A percentile compares a stretch with the other conserved stretches of the same genome.
Conservation (phyloP, 2,888 invertebrate genomes). For the Ceramica pisi region DNA sequence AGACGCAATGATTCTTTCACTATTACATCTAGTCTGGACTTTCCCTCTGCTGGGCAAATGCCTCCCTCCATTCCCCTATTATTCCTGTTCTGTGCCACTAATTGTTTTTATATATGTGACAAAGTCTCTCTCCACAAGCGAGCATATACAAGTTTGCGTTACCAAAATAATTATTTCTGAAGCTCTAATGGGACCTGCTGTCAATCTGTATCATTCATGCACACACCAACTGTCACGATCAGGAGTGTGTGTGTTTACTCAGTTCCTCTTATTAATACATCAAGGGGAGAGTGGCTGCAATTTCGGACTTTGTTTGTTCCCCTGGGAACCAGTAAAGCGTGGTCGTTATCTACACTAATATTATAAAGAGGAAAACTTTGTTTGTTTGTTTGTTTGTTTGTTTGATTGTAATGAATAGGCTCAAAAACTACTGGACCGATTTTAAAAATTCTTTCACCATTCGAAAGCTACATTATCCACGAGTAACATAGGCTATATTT, state of each 20-base stretch:
- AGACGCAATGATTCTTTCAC: neutral
- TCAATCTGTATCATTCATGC: slow-evolving; percentile 15
- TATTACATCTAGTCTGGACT: no score
- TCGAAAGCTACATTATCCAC: no score
- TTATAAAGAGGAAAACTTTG: no score
- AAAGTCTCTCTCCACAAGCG: neutral
- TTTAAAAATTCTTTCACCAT: no score
- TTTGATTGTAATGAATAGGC: no score
- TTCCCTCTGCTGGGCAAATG: no score
- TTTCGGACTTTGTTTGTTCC: slow-evolving; percentile 39
- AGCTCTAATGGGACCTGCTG: neutral
- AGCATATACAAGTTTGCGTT: neutral
- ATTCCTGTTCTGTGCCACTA: neutral
- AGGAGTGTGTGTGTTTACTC: slow-evolving; percentile 37
- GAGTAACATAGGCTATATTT: no score
- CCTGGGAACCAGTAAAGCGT: slow-evolving; percentile 36
- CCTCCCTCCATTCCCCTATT: no score
- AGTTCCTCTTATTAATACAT: slow-evolving; percentile 43
- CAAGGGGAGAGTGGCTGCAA: slow-evolving; percentile 40
- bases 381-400: no score
- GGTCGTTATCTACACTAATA: no score
- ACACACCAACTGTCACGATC: slow-evolving; percentile 14
- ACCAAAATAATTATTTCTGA: slow-evolving; percentile 5
- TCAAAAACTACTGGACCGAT: no score
- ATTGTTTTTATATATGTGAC: neutral